Evolutionary conservation across 1,140 invertebrate species (phyloP), one percentile per base, ranked within the genome.

Genomic region (Meteorus sp.): DNA sequence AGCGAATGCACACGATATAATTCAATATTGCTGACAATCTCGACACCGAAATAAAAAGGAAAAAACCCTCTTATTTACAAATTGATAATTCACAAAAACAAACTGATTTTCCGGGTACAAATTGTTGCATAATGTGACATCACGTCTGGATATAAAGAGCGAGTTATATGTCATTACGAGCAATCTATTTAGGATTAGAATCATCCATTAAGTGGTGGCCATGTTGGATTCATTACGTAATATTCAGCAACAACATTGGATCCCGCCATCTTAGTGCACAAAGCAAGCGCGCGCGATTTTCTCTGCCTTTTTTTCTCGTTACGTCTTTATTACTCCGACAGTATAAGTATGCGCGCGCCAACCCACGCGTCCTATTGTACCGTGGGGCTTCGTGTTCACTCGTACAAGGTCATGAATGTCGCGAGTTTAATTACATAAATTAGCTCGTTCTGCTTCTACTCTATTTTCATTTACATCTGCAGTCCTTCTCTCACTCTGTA

Each of bases 341-440:
- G n/a, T n/a, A n/a, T 48, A 13, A 60, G 48, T 53, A 52, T 53
- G 63, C 31, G 52, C 54, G 59, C 43, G 56, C 20, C 35, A 45
- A 56, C 51, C 45, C 55, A 60, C 54, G 37, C 35, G 43, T 44
- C 29, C 37, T 45, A 53, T 55, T 55, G 60, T 62, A 50, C 29
- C 58, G 45, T 39, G 27, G 22, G 6, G 45, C 47, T 58, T 59
- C 56, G 47, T 59, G 65, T 67, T 66, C 61, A 65, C 53, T 50
- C 61, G 66, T 64, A 60, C 74, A 77, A 77, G 71, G 74, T 77
- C 71, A 71, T 59, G 59, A 70, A 60, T 73, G 67, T 54, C 67
- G 64, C 66, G 66, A 75, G 61, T 73, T 75, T 73, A 77, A 77
- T 77, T 77, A 73, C 65, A 72, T 70, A 65, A 77, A 74, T 75